Base-by-base conservation (phyloP, 1,140 invertebrate species). In the Neodiprion pinetum region DNA sequence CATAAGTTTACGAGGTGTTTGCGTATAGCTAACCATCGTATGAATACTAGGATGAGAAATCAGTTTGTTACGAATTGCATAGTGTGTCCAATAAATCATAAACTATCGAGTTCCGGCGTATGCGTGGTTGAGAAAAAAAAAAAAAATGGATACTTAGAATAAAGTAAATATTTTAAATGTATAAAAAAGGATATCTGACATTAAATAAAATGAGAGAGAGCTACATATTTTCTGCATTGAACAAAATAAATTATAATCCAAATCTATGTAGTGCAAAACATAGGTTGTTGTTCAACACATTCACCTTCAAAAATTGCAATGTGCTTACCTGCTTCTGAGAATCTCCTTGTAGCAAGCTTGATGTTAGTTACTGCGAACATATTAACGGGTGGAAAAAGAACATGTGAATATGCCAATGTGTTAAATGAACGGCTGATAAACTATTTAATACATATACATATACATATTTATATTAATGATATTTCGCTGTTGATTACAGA, bases 211-310 rank as follows among this genome's bases (percentile, higher is more conserved):
- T 72, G 78, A 77, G 78, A 72, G 71, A 71, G 48, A 84, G 28
- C 28, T 40, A 81, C 80, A 82, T 86, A 86, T 86, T 86, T 86
- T 86, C 80, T 83, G 83, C 82, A 84, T 80, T 81, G 67, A 73
- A 82, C 80, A 75, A 72, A 78, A 73, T 67, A 77, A 74, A 65
- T 48, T 67, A 67, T 17, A 40, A 40, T 40, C 28, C 28, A 40
- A 40, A 40, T 40, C 28, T 40, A 40, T 5, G 28, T 40, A 40
- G 28, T 40, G 28, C 28, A 40, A 40, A 40, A 40, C 28, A 5
- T 40, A 1, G 28, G 28, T 40, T 40, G 28, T 40, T 40, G 28
- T 40, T 40, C 28, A 40, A 40, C 28, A 40, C 28, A 40, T 40
- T 40, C 1, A 40, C 28, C 28, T 40, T 3, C 28, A 5, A 40